Base-by-base conservation (phyloP, 2,113 vertebrate genomes). In the Grammatotria lemairii region DNA sequence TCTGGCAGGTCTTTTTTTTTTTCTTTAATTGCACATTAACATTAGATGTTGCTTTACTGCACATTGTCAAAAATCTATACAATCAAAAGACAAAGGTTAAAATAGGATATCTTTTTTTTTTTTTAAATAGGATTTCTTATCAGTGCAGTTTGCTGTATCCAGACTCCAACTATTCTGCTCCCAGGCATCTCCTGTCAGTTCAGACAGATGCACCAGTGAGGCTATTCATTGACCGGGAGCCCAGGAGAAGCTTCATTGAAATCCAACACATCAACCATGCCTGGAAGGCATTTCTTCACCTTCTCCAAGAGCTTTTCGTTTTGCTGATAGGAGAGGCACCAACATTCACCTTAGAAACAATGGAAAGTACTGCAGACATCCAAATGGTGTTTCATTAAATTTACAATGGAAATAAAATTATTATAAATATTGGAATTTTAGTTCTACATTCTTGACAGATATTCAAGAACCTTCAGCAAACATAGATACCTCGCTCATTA, bases 221-320 rank as follows among this genome's bases (percentile, higher is more conserved):
- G 82, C 79, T 83, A 84, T 84, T 87, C 88, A 83, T 81, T 75
- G 84, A 92, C 87, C 17, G 58, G 17, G 70, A 85, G 78, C 90
- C 55, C 79, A 23, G 70, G 84, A 95, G 88, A 86, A 90, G 57
- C 84, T 82, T 89, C 86, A 87, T 93, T 94, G 88, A 94, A 91
- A 94, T 89, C 90, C 90, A 93, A 35, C 42, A 86, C 91, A 92
- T 92, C 91, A 88, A 92, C 92, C 84, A 83, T 94, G 88, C 85
- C 92, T 81, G 51, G 60, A 68, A 89, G 91, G 87, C 87, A 89
- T 93, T 85, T 88, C 81, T 87, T 83, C 53, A 60, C 86, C 70
- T 87, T 84, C 75, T 88, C 88, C 38, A 75, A 84, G 80, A 91
- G 90, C 63, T 21, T 16, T 35, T 85, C 28, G 45, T 89, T 83